Evolutionary conservation across 2,888 invertebrate genomes (phyloP), one percentile per base, ranked within the genome.

Genomic region (Celastrina argiolus): DNA sequence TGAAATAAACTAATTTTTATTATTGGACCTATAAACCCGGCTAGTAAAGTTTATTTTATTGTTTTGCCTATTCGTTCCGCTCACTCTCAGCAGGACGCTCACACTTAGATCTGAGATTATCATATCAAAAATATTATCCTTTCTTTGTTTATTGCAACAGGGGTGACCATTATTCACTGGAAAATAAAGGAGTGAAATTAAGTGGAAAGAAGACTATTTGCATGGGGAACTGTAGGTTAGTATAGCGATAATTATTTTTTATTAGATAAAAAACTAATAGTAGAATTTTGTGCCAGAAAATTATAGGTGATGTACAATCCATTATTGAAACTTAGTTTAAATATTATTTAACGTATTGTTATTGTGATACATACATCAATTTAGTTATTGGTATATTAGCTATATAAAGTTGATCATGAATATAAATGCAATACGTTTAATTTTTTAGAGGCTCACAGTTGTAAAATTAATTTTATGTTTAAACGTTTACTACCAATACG

Each of bases 51-150:
- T 63, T 28, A 67, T 67, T 63, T 63, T 67, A 63, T 63, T 67
- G 63, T 67, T 64, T 36, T 56, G 78, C 75, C 85, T 78, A 90
- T 90, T 90, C 88, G 90, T 91, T 90, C 89, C 89, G 85, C 85
- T 79, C 76, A 74, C 71, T 80, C 90, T 67, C 89, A 84, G 89
- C 88, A 83, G 89, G 90, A 75, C 78, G 83, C 81, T 83, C 84
- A 84, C 87, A 87, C 87, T 84, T 85, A 85, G 83, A 80, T 84
- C 87, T 84, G 84, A 87, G 82, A 87, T 90, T 87, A 88, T 85
- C 83, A 88, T 88, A 88, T 85, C 80, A 74, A 66, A 64, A 71
- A 72, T 73, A 71, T 73, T 68, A 72, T 68, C 69, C 51, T 70
- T 63, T 56, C 66, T 69, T 70, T 70, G 64, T 67, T 69, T 71